Evolutionary conservation across 2,113 vertebrate species (phyloP).

Genomic region (Anoura caudifer): DNA sequence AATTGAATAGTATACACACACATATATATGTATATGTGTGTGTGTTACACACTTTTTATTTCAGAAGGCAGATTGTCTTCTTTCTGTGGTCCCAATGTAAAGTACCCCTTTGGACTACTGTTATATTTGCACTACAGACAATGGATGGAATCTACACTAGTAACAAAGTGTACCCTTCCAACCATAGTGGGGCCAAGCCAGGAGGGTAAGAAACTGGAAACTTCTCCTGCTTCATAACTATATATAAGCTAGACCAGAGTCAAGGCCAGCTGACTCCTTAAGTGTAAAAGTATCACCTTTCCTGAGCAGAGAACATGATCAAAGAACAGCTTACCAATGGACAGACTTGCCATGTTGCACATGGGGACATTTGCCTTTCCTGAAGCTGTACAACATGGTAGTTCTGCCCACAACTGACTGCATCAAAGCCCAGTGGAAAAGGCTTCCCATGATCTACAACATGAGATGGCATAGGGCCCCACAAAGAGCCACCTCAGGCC

Average conservation of each 20-base stretch:
- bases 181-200: not conserved
- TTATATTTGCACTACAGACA: not conserved
- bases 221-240: not conserved
- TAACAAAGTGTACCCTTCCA: not conserved
- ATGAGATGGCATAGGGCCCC: not conserved
- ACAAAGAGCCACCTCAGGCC: not conserved
- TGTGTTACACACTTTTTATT: not conserved
- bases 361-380: not conserved
- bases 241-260: not conserved
- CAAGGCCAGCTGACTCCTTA: not conserved
- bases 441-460: not conserved
- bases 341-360: not conserved
- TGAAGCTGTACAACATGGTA: not conserved
- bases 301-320: not conserved
- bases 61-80: not conserved
- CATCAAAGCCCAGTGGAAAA: not conserved
- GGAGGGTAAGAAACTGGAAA: not conserved
- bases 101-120: not conserved
- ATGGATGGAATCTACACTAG: not conserved
- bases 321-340: not conserved
- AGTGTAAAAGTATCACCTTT: not conserved
- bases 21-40: too few species aligned
- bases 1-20: not conserved
- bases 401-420: not conserved
- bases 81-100: not conserved